Conservation (phyloP, 2,888 invertebrate species). For the Allolobophora icterica region DNA sequence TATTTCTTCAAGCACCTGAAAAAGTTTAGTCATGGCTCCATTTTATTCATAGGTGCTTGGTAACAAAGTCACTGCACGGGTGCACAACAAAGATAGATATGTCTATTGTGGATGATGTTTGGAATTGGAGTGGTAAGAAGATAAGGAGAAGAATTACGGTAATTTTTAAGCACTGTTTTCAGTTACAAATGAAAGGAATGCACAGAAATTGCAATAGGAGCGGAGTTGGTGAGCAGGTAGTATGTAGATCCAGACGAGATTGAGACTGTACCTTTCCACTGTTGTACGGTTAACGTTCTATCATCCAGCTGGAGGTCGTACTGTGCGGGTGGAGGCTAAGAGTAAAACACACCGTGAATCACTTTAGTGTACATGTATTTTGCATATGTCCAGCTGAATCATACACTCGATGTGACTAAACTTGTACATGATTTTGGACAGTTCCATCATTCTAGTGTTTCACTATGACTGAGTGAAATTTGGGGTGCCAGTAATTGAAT, state of each 20-base stretch:
- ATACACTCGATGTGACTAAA: neutral
- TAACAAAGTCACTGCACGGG: neutral
- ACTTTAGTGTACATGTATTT: neutral
- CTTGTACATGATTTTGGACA: neutral
- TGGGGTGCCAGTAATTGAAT: too few species aligned
- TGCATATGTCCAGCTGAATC: neutral
- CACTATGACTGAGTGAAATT: neutral
- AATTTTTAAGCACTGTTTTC: too few species aligned
- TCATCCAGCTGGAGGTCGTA: conserved; percentile 14
- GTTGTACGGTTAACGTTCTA: neutral
- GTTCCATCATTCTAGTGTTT: neutral
- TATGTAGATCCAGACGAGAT: neutral
- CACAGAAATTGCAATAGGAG: neutral
- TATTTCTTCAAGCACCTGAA: too few species aligned
- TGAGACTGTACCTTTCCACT: conserved; percentile 12
- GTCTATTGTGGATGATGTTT: neutral
- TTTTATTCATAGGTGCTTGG: neutral
- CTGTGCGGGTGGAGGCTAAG: conserved; percentile 15
- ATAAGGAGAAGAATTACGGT: too few species aligned
- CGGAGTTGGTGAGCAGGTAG: neutral
- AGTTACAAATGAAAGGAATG: neutral
- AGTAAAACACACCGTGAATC: neutral
- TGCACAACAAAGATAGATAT: neutral
- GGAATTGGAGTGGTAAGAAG: neutral
- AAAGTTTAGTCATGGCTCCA: too few species aligned